phyloP scores from a whole-genome alignment of 2,888 invertebrate species.

The Bellardia bayeri region DNA sequence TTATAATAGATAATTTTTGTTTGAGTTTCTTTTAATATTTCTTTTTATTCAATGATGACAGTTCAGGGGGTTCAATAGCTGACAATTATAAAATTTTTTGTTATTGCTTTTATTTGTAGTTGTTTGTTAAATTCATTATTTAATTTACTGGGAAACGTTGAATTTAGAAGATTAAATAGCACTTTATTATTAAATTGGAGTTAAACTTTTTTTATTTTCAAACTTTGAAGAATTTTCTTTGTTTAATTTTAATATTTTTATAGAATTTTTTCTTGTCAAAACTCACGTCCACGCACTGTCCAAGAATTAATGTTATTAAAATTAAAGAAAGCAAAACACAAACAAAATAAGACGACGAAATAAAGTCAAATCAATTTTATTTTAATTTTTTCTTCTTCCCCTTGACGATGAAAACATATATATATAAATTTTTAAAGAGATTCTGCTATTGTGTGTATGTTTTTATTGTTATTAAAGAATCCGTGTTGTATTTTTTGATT shows the following conservation, averaged over 20 bases:
- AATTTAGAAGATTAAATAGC: conserved; percentile 30
- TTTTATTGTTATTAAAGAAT: conserved; percentile 2
- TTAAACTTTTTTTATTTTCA: conserved; percentile 15
- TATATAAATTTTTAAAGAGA: neutral
- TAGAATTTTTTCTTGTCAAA: conserved; percentile 5
- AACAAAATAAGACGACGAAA: conserved; percentile 5
- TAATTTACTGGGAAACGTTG: conserved; percentile 22
- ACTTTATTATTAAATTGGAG: conserved; percentile 9
- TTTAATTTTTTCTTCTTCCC: conserved; percentile 4
- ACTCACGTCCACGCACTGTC: conserved; percentile 46
- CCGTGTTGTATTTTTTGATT: conserved; percentile 11
- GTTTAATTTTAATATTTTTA: conserved; percentile 29
- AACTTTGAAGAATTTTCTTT: conserved; percentile 7
- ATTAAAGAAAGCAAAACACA: conserved; percentile 16
- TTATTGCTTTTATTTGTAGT: neutral
- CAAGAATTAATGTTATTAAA: conserved; percentile 38
- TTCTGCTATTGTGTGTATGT: neutral
- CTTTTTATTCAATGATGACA: neutral
- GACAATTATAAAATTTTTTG: conserved; percentile 27
- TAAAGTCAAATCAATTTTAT: conserved; percentile 54
- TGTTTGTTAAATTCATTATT: conserved; percentile 14
- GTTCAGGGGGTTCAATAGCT: conserved; percentile 37
- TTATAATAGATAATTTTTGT: neutral
- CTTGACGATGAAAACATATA: neutral
- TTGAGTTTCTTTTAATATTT: conserved; percentile 13